phyloP scores from a whole-genome alignment of 2,888 invertebrate genomes.

The Drosophila nr. fundita region DNA sequence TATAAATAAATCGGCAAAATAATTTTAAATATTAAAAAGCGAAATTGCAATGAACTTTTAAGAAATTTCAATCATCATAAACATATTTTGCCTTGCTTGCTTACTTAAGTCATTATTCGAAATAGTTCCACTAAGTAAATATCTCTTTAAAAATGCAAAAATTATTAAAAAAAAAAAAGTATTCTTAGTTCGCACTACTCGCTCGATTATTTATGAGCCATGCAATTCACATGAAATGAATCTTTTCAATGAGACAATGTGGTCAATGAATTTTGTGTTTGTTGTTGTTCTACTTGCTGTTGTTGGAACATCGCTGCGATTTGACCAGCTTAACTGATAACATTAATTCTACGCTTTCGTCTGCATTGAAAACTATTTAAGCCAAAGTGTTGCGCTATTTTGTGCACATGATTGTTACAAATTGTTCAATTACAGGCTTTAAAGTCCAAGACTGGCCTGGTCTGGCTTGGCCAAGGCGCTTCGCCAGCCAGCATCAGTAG shows the following conservation, averaged over 20 bases:
- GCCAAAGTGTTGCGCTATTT: conserved; percentile 78
- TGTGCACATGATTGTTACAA: conserved; percentile 80
- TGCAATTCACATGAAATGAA: conserved; percentile 2
- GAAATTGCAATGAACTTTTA: neutral
- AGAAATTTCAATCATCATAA: neutral
- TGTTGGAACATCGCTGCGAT: conserved; percentile 40
- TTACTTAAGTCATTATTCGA: neutral
- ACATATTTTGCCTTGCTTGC: neutral
- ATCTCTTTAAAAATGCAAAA: neutral
- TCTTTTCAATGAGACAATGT: conserved; percentile 27
- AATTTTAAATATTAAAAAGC: neutral
- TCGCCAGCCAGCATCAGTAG: conserved; percentile 30
- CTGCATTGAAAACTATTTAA: conserved; percentile 79
- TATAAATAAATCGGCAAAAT: neutral
- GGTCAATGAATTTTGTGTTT: conserved; percentile 10
- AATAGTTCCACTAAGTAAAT: neutral
- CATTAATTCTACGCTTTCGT: conserved; percentile 68
- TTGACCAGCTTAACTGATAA: conserved; percentile 56
- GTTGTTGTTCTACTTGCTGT: conserved; percentile 53
- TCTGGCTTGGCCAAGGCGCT: neutral
- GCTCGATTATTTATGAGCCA: conserved; percentile 15
- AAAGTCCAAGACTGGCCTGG: conserved; percentile 24
- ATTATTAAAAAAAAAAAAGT: neutral
- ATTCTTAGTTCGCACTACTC: too few species aligned
- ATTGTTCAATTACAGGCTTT: conserved; percentile 80